Evolutionary conservation across 2,888 invertebrate genomes (phyloP), one percentile per base, ranked within the genome.

Genomic region (Protophormia terraenovae): DNA sequence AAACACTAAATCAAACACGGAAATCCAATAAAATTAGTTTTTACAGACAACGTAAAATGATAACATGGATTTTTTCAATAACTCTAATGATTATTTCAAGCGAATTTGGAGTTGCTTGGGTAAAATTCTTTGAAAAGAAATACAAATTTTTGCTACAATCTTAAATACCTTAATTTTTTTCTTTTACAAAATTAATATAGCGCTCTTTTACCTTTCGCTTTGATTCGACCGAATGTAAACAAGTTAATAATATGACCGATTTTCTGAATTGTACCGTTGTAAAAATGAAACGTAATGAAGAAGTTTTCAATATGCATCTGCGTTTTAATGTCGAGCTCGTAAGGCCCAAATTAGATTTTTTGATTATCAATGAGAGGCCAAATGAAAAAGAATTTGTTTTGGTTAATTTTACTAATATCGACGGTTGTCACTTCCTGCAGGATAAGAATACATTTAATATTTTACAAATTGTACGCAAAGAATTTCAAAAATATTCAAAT

Each of bases 401-500:
- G 22, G 35, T 50, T 1, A 69, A 69, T 32, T 32, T 69, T 3
- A 50, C 47, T 8, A 35, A 69, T 32, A n/a, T 71, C 1, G 58
- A 84, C 58, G 84, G 76, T 5, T 84, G 84, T 50, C 10, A 2
- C 0, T 84, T 80, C 22, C 22, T 84, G 1, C 58, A 60, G 2
- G 45, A 69, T n/a, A 27, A 53, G 3, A 38, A 45, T 3, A n/a
- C 53, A 12, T 67, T 47, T 32, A 69, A 69, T 50, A 69, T 50
- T 50, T 35, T 69, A 7, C 67, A 69, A 69, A n/a, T 69, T 58
- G 47, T 81, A 45, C 81, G 81, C 10, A 71, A 71, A n/a, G 55
- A 67, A 41, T 84, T 84, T n/a, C 4, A 4, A 10, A 81, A 58
- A 2, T 47, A 71, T 62, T 81, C 84, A 0, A 81, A 76, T 22